phyloP scores from a whole-genome alignment of 2,888 invertebrate species.

The Tinea pellionella region DNA sequence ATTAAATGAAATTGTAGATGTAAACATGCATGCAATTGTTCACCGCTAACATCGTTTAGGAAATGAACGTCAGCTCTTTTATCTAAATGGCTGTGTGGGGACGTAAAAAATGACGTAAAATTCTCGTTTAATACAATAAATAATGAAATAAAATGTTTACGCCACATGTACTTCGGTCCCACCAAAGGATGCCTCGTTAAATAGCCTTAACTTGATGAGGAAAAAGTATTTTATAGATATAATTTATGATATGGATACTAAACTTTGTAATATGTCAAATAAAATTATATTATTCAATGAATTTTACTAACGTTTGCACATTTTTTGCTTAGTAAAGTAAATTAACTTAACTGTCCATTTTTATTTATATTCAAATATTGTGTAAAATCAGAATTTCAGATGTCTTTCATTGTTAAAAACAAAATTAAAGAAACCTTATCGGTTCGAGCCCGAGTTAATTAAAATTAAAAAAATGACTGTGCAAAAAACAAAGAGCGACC shows the following conservation, averaged over 20 bases:
- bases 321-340: background rate
- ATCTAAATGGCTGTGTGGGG: slow-evolving; percentile 51
- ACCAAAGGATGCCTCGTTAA: slow-evolving; percentile 5
- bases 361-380: background rate
- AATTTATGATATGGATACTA: slow-evolving; percentile 1
- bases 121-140: slow-evolving; percentile 46
- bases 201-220: background rate
- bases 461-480: slow-evolving; percentile 14
- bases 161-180: slow-evolving; percentile 20
- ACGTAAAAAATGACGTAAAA: slow-evolving; percentile 54
- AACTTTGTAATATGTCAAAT: slow-evolving; percentile 5
- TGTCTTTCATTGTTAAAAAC: background rate
- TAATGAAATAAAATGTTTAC: slow-evolving; percentile 40
- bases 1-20: background rate
- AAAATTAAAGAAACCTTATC: slow-evolving; percentile 8
- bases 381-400: background rate
- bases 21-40: background rate
- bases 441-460: background rate
- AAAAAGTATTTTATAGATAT: slow-evolving; percentile 3
- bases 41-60: slow-evolving; percentile 32
- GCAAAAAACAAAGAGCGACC: slow-evolving; percentile 15
- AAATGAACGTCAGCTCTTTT: slow-evolving; percentile 52
- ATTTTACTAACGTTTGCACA: background rate
- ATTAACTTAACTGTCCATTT: background rate
- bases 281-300: background rate